Percentiles rank a stretch among this genome's conserved stretches.
phyloP scores from a whole-genome alignment of 2,888 invertebrate species.

The Trichopoda pennipes region DNA sequence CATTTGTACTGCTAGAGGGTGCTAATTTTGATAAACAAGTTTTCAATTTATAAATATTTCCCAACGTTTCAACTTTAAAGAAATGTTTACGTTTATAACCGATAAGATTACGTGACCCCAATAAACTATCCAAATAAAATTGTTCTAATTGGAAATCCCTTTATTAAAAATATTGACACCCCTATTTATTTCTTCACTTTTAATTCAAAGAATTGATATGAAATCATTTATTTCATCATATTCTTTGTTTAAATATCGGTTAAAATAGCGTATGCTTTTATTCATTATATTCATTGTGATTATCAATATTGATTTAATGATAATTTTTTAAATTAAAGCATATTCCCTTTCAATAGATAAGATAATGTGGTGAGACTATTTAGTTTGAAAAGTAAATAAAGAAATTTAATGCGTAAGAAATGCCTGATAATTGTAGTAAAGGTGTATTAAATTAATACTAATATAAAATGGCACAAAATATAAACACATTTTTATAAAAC shows the following conservation, averaged over 20 bases:
- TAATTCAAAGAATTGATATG: not conserved
- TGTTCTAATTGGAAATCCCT: too few species aligned
- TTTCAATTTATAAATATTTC: too few species aligned
- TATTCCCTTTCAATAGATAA: slow-evolving; percentile 26
- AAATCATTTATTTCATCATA: not conserved
- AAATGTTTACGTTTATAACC: too few species aligned
- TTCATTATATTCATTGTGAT: slow-evolving; percentile 19
- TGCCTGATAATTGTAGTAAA: not conserved
- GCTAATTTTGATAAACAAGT: too few species aligned
- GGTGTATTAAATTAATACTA: not conserved
- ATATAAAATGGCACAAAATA: not conserved
- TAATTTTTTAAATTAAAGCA: slow-evolving; percentile 52
- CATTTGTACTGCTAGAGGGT: too few species aligned
- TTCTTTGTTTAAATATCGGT: not conserved
- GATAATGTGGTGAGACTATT: slow-evolving; percentile 23
- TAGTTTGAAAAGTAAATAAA: slow-evolving; percentile 26
- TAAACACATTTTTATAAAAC: not conserved
- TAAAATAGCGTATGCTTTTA: slow-evolving; percentile 13
- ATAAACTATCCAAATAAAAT: too few species aligned
- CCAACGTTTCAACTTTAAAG: too few species aligned
- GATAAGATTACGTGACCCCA: too few species aligned
- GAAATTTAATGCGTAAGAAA: slow-evolving; percentile 10
- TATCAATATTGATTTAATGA: slow-evolving; percentile 66
- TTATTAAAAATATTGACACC: too few species aligned
- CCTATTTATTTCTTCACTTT: not conserved